phyloP scores from a whole-genome alignment of 2,113 vertebrate genomes.

The Cyphomyrus discorhynchus region DNA sequence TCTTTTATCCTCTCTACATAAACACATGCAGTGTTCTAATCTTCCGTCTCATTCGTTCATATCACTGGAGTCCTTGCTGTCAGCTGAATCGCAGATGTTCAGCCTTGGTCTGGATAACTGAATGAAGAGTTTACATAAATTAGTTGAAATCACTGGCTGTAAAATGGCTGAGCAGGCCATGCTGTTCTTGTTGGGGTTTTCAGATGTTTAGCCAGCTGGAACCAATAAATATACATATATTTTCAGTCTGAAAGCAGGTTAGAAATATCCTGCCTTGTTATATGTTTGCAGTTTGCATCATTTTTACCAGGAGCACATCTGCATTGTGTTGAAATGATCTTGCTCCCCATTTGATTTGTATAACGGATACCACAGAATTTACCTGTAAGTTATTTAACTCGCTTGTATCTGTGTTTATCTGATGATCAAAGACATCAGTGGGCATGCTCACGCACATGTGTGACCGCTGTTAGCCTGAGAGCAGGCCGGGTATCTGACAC shows the following conservation, averaged over 20 bases:
- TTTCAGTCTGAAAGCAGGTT: conserved; percentile 10
- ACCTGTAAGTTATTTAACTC: background rate
- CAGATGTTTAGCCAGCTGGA: conserved; percentile 3
- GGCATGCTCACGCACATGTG: background rate
- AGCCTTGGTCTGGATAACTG: background rate
- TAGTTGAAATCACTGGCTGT: background rate
- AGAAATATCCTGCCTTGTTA: background rate
- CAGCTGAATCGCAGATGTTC: background rate
- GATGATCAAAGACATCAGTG: background rate
- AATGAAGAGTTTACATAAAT: background rate
- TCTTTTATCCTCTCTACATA: background rate
- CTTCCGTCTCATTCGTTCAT: background rate
- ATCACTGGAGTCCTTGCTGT: background rate
- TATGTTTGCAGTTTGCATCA: background rate
- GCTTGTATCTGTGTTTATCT: background rate
- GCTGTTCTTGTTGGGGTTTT: conserved; percentile 18
- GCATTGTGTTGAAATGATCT: background rate
- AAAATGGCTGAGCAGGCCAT: background rate
- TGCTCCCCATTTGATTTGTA: background rate
- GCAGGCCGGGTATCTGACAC: background rate
- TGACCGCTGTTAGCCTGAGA: background rate
- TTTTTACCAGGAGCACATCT: background rate
- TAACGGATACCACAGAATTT: background rate
- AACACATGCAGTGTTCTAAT: background rate
- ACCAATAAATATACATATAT: background rate